Evolutionary conservation across 2,113 vertebrate species (phyloP), one percentile per base, ranked within the genome.

Genomic region (Gasterosteus nipponicus): DNA sequence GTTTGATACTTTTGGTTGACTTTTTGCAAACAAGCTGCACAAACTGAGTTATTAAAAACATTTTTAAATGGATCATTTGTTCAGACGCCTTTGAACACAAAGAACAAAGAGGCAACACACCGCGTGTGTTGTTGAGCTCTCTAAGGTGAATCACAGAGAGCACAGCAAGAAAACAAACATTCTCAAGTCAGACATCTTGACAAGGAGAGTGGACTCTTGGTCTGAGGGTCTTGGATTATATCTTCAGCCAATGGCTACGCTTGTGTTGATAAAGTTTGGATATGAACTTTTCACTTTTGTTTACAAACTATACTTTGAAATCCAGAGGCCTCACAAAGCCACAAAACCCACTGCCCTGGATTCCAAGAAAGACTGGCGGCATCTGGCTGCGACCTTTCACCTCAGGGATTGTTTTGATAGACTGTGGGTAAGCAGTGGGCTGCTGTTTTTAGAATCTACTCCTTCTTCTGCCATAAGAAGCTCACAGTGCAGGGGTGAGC

Each of bases 361-460:
- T 87, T 89, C 86, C 75, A 76, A 82, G 64, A 75, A 63, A 14
- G 71, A 78, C 73, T 84, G 85, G 72, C 67, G 86, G 76, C 76
- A 18, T 73, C 89, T 87, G 85, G 77, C 47, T 15, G 0, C 49
- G 69, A 82, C 82, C 86, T 71, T 18, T 86, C 78, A 84, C 84
- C 82, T 59, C 75, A 5, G 39, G 63, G 65, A 31, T 39, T 2
- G 69, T 75, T 82, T 71, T 56, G 60, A 41, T 14, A 18, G 56
- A 69, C 69, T 80, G 67, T 86, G 87, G 84, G 89, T 87, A 88
- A 68, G 53, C 2, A 46, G 41, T 5, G 42, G 69, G 71, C 19
- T 42, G 77, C 31, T 67, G 71, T 69, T 72, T 84, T 86, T 44
- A 59, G 39, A 72, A 38, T 76, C 62, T 68, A 22, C 5, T 19